Percentiles rank a stretch among this genome's conserved stretches.
Conservation (phyloP, 1,140 invertebrate genomes). For the Eupeodes corollae region DNA sequence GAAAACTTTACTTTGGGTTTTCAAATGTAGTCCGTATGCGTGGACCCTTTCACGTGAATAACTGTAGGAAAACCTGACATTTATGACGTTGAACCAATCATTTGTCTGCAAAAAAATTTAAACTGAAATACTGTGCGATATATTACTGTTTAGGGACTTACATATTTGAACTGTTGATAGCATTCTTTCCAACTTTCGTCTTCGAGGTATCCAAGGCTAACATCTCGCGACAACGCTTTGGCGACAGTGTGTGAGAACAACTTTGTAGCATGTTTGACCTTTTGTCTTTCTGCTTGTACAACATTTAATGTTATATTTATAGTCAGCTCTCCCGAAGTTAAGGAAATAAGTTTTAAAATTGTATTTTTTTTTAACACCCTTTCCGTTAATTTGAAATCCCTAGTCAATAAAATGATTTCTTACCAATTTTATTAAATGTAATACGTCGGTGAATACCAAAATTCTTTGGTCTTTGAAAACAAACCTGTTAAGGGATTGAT, state of each 20-base stretch:
- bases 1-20: slow-evolving; percentile 11
- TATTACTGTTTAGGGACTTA: too few species aligned
- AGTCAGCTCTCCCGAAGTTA: not conserved
- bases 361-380: slow-evolving; percentile 1
- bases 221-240: not conserved
- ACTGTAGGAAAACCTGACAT: not conserved
- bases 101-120: too few species aligned
- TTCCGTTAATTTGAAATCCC: slow-evolving; percentile 3
- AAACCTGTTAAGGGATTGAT: not conserved
- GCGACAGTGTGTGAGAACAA: too few species aligned
- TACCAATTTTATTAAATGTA: slow-evolving; percentile 9
- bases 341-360: slow-evolving; percentile 2
- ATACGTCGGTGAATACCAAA: slow-evolving; percentile 4
- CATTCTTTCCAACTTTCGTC: too few species aligned
- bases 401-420: slow-evolving; percentile 9
- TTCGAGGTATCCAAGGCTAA: too few species aligned
- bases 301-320: slow-evolving; percentile 2
- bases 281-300: too few species aligned
- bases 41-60: slow-evolving; percentile 1
- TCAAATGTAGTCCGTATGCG: slow-evolving; percentile 5
- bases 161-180: not conserved
- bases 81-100: too few species aligned
- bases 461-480: not conserved
- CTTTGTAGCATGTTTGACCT: too few species aligned
- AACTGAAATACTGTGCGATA: too few species aligned